phyloP scores from a whole-genome alignment of 2,797 vertebrate species.

The Neosalanx taihuensis region DNA sequence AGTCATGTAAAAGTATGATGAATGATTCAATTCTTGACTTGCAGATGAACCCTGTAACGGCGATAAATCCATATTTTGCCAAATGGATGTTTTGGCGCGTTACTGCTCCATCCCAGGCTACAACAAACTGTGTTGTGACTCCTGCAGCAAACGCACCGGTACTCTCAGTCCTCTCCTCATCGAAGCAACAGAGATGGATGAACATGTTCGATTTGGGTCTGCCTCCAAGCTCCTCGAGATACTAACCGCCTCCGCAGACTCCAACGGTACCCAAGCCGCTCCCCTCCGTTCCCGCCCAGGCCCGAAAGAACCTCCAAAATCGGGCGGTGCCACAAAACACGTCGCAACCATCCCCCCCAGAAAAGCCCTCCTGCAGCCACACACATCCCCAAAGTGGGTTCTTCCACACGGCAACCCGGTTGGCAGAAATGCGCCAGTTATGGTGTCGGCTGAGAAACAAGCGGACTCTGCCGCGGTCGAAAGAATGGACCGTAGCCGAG shows the following conservation, averaged over 20 bases:
- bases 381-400: conserved; percentile 50
- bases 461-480: conserved; percentile 51
- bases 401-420: conserved; percentile 40
- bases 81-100: conserved; percentile 94
- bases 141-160: conserved; percentile 77
- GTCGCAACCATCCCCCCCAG: conserved; percentile 44
- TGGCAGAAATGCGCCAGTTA: conserved; percentile 37
- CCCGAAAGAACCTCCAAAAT: conserved; percentile 19
- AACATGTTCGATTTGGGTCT: conserved; percentile 66
- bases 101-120: conserved; percentile 97
- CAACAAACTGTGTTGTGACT: conserved; percentile 91
- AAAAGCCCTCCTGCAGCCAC: conserved; percentile 48
- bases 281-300: conserved; percentile 42
- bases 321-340: conserved; percentile 25
- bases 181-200: conserved; percentile 68
- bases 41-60: conserved; percentile 89
- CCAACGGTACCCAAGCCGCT: conserved; percentile 46
- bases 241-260: conserved; percentile 53
- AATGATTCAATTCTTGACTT: conserved; percentile 44
- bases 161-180: conserved; percentile 69
- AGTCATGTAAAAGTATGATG: neutral
- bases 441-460: conserved; percentile 17
- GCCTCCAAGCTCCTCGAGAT: conserved; percentile 65
- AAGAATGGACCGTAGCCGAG: conserved; percentile 54
- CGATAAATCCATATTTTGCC: conserved; percentile 98